Conservation (phyloP, 2,797 vertebrate species). For the Cynopterus sphinx region DNA sequence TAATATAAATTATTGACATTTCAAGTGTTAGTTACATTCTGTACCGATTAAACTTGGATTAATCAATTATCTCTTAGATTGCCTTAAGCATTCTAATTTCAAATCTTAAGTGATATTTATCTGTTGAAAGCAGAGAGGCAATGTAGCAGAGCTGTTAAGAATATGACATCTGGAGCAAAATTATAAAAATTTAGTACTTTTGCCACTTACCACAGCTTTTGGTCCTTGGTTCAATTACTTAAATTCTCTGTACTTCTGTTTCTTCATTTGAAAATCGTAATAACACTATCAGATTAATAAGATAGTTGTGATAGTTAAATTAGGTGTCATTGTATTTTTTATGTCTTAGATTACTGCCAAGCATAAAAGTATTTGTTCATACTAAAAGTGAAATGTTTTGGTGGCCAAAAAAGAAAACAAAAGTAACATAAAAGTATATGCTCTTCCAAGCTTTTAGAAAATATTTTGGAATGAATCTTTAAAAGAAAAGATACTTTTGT, state of each 20-base stretch:
- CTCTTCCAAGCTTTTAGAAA: neutral
- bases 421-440: neutral
- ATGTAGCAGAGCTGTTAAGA: neutral
- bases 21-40: neutral
- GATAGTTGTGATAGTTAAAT: neutral
- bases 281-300: neutral
- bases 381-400: neutral
- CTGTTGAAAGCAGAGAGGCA: neutral
- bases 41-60: neutral
- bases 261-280: neutral
- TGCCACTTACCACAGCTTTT: neutral
- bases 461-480: conserved; percentile 1
- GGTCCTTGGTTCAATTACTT: neutral
- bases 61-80: neutral
- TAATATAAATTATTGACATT: neutral
- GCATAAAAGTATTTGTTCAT: neutral
- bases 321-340: neutral
- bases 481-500: neutral
- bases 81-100: neutral
- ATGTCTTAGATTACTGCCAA: neutral
- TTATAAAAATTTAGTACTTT: neutral
- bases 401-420: neutral
- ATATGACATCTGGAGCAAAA: neutral
- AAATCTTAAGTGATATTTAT: neutral
- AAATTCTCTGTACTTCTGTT: neutral